Percentiles rank a stretch among this genome's conserved stretches.
Evolutionary conservation across 2,797 vertebrate species (phyloP).

Genomic region (Chrosomus eos): DNA sequence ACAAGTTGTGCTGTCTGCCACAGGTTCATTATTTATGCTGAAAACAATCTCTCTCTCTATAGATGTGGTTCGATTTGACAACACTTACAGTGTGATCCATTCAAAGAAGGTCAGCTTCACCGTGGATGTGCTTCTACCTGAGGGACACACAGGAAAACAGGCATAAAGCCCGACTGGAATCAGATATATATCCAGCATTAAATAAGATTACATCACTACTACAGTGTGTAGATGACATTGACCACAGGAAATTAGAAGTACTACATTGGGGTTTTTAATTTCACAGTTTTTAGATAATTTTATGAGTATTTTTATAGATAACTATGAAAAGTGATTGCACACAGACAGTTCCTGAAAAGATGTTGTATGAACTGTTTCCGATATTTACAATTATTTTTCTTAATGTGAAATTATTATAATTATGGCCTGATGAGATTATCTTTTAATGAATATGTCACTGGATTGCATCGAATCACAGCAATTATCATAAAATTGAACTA

Average conservation of each 20-base stretch:
- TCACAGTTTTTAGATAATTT: background rate
- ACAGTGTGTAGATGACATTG: background rate
- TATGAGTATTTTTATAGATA: background rate
- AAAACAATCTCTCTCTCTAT: constrained; percentile 24
- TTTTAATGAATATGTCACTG: background rate
- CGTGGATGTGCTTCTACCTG: constrained; percentile 87
- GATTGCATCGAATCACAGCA: background rate
- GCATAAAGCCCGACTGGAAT: constrained; percentile 59
- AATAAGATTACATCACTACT: background rate
- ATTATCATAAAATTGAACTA: background rate
- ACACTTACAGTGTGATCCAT: constrained; percentile 93
- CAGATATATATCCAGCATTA: constrained; percentile 23
- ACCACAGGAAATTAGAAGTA: background rate
- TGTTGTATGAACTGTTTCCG: background rate
- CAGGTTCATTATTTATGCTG: background rate
- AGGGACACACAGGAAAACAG: constrained; percentile 63
- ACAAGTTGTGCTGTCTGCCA: background rate
- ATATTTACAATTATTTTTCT: background rate
- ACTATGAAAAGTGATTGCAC: background rate
- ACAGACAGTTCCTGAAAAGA: background rate
- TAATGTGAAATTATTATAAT: background rate
- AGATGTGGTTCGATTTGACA: constrained; percentile 95
- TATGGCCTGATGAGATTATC: background rate
- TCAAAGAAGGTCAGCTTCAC: constrained; percentile 92
- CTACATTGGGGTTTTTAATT: background rate